A percentile compares a stretch with the other conserved stretches of the same genome.
phyloP scores from a whole-genome alignment of 2,888 invertebrate genomes.

The Gymnocheta viridis region DNA sequence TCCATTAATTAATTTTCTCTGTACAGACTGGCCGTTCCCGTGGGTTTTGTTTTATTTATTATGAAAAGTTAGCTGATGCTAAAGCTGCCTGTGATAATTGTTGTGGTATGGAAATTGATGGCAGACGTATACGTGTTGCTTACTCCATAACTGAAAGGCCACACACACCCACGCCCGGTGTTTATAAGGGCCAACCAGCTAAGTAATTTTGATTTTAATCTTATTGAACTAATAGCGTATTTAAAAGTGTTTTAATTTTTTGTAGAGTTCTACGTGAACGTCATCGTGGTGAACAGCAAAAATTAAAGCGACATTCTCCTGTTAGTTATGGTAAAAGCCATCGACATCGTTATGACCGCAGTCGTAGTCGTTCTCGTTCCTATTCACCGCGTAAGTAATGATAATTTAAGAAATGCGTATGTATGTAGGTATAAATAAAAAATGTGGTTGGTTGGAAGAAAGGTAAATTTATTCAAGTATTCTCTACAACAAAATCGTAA shows the following conservation, averaged over 20 bases:
- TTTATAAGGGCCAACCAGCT: slow-evolving; percentile 97
- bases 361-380: slow-evolving; percentile 78
- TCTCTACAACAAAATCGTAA: too few relatives aligned
- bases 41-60: slow-evolving; percentile 99
- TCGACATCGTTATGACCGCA: slow-evolving; percentile 74
- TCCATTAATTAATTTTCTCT: slow-evolving; percentile 64
- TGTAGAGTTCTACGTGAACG: slow-evolving; percentile 72
- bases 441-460: too few relatives aligned
- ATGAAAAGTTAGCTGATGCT: slow-evolving; percentile 92
- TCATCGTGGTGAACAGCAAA: slow-evolving; percentile 71
- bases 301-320: slow-evolving; percentile 71
- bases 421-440: too few relatives aligned
- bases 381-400: slow-evolving; percentile 75
- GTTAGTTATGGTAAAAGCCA: slow-evolving; percentile 72
- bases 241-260: slow-evolving; percentile 8
- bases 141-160: slow-evolving; percentile 97
- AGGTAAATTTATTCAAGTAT: too few relatives aligned
- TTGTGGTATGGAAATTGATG: slow-evolving; percentile 96
- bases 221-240: neutral
- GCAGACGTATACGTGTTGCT: slow-evolving; percentile 95
- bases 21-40: slow-evolving; percentile 93
- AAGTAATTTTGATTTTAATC: slow-evolving; percentile 71
- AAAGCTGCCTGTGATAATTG: slow-evolving; percentile 96
- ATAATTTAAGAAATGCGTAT: neutral
- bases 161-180: slow-evolving; percentile 98